Conservation (phyloP, 2,113 vertebrate genomes). For the Copsychus sechellarum region DNA sequence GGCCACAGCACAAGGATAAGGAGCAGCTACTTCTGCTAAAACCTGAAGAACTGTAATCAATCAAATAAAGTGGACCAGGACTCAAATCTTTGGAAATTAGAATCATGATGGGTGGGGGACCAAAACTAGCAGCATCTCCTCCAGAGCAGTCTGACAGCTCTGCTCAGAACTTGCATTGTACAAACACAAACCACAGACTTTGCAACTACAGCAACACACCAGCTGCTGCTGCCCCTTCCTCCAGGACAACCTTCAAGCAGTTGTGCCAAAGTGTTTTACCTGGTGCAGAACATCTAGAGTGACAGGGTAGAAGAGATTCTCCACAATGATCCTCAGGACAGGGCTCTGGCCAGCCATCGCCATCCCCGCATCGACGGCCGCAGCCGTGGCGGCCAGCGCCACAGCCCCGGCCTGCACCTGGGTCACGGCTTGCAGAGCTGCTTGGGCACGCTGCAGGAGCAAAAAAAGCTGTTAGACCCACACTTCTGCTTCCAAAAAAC, state of each 20-base stretch:
- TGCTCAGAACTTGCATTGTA: neutral
- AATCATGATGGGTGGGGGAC: neutral
- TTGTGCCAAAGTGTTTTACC: slow-evolving; percentile 55
- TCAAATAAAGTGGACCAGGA: neutral
- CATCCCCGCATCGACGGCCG: slow-evolving; percentile 75
- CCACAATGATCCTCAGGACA: slow-evolving; percentile 92
- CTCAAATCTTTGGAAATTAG: neutral
- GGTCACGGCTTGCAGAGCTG: slow-evolving; percentile 89
- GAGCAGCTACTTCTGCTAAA: neutral
- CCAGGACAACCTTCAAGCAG: neutral
- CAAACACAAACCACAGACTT: neutral
- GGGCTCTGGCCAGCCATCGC: slow-evolving; percentile 82
- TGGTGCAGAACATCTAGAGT: slow-evolving; percentile 93
- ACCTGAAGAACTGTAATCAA: neutral
- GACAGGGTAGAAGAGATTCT: slow-evolving; percentile 94
- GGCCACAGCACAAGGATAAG: rapidly evolving
- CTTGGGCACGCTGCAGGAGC: slow-evolving; percentile 86
- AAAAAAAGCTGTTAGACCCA: neutral
- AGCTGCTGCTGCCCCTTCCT: neutral
- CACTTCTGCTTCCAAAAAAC: neutral
- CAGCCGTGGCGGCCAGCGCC: slow-evolving; percentile 71
- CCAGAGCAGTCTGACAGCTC: neutral
- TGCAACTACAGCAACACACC: neutral
- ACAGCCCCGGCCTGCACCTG: slow-evolving; percentile 82
- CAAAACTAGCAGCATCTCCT: neutral